Evolutionary conservation across 2,797 vertebrate species (phyloP).

Genomic region (Coracias cyanogaster): DNA sequence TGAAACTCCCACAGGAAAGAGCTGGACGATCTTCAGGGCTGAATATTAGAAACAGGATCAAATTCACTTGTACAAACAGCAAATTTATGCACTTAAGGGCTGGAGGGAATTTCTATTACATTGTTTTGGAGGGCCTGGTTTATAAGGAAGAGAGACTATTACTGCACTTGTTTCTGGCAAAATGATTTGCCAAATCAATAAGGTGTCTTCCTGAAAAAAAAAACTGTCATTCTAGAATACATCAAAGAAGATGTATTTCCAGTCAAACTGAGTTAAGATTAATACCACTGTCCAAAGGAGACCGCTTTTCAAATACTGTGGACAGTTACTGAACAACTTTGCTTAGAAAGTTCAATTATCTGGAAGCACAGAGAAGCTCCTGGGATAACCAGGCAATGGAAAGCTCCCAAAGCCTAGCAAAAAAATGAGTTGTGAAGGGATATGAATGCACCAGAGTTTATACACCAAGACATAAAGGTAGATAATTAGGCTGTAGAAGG

Average conservation of each 20-base stretch:
- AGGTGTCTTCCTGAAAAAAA: conserved; percentile 37
- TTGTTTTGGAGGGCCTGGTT: neutral
- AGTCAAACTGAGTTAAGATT: conserved; percentile 30
- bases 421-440: neutral
- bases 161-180: conserved; percentile 20
- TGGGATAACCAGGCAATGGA: neutral
- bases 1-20: neutral
- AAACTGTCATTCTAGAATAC: conserved; percentile 5
- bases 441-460: neutral
- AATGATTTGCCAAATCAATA: conserved; percentile 44
- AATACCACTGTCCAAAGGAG: conserved; percentile 21
- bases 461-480: neutral
- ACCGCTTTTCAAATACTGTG: neutral
- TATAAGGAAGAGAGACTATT: neutral
- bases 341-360: neutral
- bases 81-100: conserved; percentile 45
- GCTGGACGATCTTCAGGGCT: neutral
- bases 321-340: neutral
- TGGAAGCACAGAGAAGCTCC: neutral
- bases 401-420: neutral
- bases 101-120: neutral
- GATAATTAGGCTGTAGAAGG: neutral
- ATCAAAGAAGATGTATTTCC: conserved; percentile 10
- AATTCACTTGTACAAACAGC: conserved; percentile 15
- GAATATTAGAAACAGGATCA: neutral